Evolutionary conservation across 1,140 invertebrate species (phyloP).

Genomic region (Calephelis nemesis): DNA sequence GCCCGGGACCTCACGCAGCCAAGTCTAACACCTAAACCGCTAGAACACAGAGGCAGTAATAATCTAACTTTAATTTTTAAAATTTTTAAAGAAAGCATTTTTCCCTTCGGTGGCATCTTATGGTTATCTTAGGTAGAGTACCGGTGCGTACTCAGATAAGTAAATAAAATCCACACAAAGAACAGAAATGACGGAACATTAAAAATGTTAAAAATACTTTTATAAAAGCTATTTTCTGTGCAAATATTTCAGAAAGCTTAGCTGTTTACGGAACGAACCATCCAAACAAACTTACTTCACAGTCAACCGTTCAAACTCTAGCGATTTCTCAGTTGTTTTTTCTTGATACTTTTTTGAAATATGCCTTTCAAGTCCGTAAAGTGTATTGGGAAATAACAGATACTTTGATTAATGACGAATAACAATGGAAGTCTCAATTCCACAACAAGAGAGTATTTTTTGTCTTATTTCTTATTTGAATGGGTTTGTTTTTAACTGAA

Average conservation of each 20-base stretch:
- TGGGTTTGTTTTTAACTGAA: no score
- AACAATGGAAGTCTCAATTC: background rate
- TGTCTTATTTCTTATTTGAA: background rate
- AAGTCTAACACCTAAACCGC: no score
- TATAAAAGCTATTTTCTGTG: constrained; percentile 1
- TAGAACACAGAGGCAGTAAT: no score
- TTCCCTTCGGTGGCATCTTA: no score
- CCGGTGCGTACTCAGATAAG: background rate
- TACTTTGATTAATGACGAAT: background rate
- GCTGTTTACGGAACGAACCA: constrained; percentile 6
- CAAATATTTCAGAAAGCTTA: constrained; percentile 7
- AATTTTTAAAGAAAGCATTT: no score
- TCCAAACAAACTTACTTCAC: constrained; percentile 8
- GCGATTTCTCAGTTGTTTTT: no score
- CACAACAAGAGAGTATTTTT: background rate
- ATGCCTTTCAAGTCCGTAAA: background rate
- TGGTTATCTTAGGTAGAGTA: no score
- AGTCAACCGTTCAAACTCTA: background rate
- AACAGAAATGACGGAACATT: background rate
- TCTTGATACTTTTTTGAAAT: background rate
- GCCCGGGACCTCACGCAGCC: no score
- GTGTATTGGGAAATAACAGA: background rate
- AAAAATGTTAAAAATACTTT: constrained; percentile 14
- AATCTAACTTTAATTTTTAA: no score
- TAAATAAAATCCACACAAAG: background rate